phyloP scores from a whole-genome alignment of 2,113 vertebrate species.

The Phalacrocorax brasilianus region DNA sequence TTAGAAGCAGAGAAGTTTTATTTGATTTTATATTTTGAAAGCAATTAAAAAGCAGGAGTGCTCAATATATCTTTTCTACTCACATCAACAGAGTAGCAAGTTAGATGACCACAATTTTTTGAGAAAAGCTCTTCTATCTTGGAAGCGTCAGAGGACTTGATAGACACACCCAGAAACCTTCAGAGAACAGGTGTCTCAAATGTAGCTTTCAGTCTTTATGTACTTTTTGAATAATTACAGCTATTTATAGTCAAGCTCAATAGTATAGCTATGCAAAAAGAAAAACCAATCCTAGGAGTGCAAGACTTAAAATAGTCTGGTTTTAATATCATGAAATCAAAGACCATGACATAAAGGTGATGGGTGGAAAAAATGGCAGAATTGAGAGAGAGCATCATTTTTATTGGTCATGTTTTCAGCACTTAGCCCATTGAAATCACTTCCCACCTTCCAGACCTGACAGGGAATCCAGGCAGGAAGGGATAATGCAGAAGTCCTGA shows the following conservation, averaged over 20 bases:
- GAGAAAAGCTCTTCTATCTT: not conserved
- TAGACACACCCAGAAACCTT: not conserved
- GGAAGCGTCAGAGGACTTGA: not conserved
- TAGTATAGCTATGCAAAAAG: not conserved
- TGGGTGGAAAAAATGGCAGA: not conserved
- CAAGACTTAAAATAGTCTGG: not conserved
- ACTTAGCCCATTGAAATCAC: not conserved
- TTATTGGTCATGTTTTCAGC: not conserved
- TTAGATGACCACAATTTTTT: not conserved
- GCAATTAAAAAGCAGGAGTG: not conserved
- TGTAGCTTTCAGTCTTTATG: not conserved
- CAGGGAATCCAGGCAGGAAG: not conserved
- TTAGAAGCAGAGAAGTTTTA: not conserved
- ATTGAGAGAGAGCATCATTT: not conserved
- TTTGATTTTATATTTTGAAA: not conserved
- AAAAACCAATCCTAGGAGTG: not conserved
- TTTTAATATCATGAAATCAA: not conserved
- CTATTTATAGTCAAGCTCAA: not conserved
- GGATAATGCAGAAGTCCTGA: accelerated
- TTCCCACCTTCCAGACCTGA: not conserved
- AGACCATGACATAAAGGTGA: not conserved
- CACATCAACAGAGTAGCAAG: not conserved
- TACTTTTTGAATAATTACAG: not conserved
- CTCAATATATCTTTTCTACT: not conserved
- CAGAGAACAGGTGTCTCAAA: not conserved